These are phyloP conservation scores for Mylabris sibirica DNA, from an alignment of 2,888 invertebrate species.

Conservation along the genomic window DNA sequence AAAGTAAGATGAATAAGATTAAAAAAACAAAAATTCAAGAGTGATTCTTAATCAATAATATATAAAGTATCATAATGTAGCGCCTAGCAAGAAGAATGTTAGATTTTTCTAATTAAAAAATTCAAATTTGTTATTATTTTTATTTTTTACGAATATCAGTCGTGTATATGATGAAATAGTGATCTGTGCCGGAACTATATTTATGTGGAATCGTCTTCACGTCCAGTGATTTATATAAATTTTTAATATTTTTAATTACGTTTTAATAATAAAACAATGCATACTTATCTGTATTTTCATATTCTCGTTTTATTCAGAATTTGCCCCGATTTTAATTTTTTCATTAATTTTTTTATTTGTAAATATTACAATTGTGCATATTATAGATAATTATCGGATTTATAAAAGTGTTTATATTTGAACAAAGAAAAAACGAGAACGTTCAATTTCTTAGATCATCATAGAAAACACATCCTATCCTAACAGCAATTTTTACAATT, in stretches of 20 bases:
- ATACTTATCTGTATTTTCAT: conserved; percentile 54
- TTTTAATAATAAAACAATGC: conserved; percentile 49
- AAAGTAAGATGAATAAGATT: neutral
- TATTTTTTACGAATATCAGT: conserved; percentile 40
- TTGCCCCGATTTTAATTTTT: conserved; percentile 38
- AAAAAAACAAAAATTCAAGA: neutral
- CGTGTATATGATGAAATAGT: conserved; percentile 50
- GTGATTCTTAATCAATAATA: conserved; percentile 8
- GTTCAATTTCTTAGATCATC: conserved; percentile 52
- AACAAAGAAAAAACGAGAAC: conserved; percentile 44
- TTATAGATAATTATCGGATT: conserved; percentile 58
- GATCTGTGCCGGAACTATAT: conserved; percentile 58
- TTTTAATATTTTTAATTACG: conserved; percentile 54
- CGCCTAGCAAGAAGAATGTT: neutral
- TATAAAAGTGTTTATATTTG: conserved; percentile 60
- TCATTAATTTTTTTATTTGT: conserved; percentile 54
- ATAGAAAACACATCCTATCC: conserved; percentile 52
- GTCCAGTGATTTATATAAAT: conserved; percentile 59
- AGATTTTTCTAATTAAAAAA: neutral
- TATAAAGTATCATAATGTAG: conserved; percentile 10
- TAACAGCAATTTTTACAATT: conserved; percentile 49
- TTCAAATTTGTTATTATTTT: neutral
- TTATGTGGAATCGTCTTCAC: conserved; percentile 58
- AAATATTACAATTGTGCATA: conserved; percentile 62
- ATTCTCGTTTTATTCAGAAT: neutral